Evolutionary conservation across 2,797 vertebrate genomes (phyloP), one percentile per base, ranked within the genome.

Genomic region (Myoxocephalus aenaeus): DNA sequence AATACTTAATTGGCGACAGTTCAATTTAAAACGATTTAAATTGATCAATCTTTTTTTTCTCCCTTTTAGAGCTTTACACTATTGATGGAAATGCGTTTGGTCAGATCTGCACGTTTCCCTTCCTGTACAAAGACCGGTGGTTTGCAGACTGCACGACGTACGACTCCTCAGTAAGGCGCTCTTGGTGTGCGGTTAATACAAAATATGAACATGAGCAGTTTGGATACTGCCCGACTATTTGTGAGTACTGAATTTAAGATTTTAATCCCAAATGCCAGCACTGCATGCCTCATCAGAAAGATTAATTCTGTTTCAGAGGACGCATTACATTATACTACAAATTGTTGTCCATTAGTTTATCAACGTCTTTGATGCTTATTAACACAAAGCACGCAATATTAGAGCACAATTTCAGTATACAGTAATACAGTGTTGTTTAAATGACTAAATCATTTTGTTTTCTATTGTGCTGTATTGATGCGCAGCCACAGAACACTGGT

Each of bases 51-150:
- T 34, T 1, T 40, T n/a, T 64, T 46, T 62, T 51, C 58, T n/a
- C n/a, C 11, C 88, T 89, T 83, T 77, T 85, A 99, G 98, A 96
- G 87, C 72, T 92, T n/a, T 99, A 95, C 81, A 95, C 96, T 3
- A 87, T 98, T 51, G 92, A 75, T 40, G 98, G 98, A 81, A 99
- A 99, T 82, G 93, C 94, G 1, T 94, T 95, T 13, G 98, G 97
- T 17, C 95, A 92, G 53, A 92, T 95, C 15, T 99, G 98, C 86
- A 92, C 95, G 38, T 98, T 99, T 90, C 98, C 98, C 29, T 99
- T 99, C 88, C 88, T 94, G 73, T 99, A 94, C 91, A 84, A 84
- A 40, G 91, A 93, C 34, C 95, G 95, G 36, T 98, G 97, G 97
- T 98, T 91, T 42, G 92, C 92, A 38, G 96, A 97, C 0, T 99